phyloP scores from a whole-genome alignment of 2,888 invertebrate genomes.

The Cheilosia urbana region DNA sequence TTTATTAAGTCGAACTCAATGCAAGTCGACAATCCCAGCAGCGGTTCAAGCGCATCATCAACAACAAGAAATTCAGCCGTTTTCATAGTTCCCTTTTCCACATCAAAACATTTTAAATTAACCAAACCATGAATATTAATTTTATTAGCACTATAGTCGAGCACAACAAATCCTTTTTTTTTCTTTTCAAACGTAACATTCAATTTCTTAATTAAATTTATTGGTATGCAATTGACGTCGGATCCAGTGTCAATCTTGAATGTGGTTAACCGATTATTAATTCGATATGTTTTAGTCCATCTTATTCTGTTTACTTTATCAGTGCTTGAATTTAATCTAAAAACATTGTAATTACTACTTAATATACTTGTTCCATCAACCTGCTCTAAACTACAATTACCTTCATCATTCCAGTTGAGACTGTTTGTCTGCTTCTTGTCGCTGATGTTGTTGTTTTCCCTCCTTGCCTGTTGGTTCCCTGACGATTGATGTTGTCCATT shows the following conservation, averaged over 20 bases:
- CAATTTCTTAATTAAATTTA: conserved; percentile 40
- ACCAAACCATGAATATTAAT: conserved; percentile 48
- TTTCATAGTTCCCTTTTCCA: conserved; percentile 3
- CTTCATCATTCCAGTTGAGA: conserved; percentile 5
- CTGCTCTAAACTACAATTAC: background rate
- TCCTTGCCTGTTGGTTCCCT: background rate
- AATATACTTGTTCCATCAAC: too few species aligned
- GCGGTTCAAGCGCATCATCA: conserved; percentile 15
- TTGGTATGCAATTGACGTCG: conserved; percentile 9
- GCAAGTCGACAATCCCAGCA: too few species aligned
- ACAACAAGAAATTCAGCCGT: conserved; percentile 41
- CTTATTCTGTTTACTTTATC: too few species aligned
- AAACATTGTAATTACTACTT: too few species aligned
- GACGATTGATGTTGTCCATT: background rate
- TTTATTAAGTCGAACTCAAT: too few species aligned
- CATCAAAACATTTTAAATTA: conserved; percentile 35
- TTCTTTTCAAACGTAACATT: conserved; percentile 7
- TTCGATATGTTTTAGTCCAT: too few species aligned
- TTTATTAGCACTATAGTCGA: conserved; percentile 68
- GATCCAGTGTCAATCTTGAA: too few species aligned
- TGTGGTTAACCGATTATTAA: too few species aligned
- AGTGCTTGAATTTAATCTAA: too few species aligned
- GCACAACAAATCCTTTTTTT: conserved; percentile 56
- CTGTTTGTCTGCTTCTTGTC: conserved; percentile 23
- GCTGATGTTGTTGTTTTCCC: background rate